A percentile compares a stretch with the other conserved stretches of the same genome.
These are phyloP conservation scores for Drosophila neonasuta DNA, from an alignment of 2,888 invertebrate genomes.

Conservation along the genomic window DNA sequence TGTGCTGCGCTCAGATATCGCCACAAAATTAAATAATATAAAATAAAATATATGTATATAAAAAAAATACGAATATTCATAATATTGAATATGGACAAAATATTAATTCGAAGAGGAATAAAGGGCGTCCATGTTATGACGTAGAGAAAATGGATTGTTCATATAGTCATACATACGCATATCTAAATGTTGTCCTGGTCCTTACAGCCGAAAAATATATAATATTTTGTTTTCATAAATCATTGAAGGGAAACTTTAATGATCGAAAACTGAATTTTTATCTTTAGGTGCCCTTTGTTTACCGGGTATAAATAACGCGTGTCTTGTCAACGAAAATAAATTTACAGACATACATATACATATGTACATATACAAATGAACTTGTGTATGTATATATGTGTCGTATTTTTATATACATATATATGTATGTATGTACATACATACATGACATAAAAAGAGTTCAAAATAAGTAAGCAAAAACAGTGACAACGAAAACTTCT, in stretches of 20 bases:
- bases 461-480: constrained; percentile 14
- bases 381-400: background rate
- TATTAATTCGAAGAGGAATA: background rate
- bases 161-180: too few species aligned
- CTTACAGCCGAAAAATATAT: too few species aligned
- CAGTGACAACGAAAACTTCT: constrained; percentile 5
- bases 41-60: background rate
- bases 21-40: background rate
- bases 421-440: background rate
- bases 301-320: constrained; percentile 9
- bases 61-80: too few species aligned
- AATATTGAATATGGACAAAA: background rate
- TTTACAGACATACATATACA: constrained; percentile 27
- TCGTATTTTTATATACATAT: background rate
- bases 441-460: constrained; percentile 17
- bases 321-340: constrained; percentile 35
- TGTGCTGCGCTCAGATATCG: background rate
- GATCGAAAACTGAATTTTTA: background rate
- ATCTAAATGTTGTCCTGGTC: too few species aligned
- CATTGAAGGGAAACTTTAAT: too few species aligned
- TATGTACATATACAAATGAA: background rate
- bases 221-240: too few species aligned
- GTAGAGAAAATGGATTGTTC: too few species aligned
- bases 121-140: too few species aligned
- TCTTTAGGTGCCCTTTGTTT: background rate